Evolutionary conservation across 2,888 invertebrate species (phyloP), one percentile per base, ranked within the genome.

Genomic region (Podotricha telesiphe): DNA sequence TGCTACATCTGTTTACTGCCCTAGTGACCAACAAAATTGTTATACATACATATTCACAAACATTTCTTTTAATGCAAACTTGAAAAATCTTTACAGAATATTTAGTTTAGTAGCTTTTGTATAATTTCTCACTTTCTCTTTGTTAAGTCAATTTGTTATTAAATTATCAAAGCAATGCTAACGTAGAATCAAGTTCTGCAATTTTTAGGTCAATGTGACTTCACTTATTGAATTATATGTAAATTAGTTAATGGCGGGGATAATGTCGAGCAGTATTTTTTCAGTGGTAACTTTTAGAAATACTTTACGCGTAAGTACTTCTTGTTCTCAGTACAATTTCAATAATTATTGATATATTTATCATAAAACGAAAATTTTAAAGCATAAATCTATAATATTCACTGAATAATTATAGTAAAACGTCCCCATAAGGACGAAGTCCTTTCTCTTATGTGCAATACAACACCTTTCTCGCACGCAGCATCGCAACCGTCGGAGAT

Each of bases 1-100:
- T 45, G 79, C 78, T 80, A 81, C 80, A 79, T 82, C 83, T 82
- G 84, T 84, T 85, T 83, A 81, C 83, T 87, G 88, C 77, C 85
- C 89, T 82, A 89, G 82, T 90, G 84, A 82, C 88, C 88, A 84
- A 88, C 82, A 82, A 84, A 86, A 80, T 80, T 82, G 80, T 75
- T 79, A 77, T 79, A 65, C 63, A 77, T 75, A 61, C 47, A 34
- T 48, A 61, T 47, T 28, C 28, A 69, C 71, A 74, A 72, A 69
- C 62, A 59, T 62, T 72, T 71, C 22, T 45, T 63, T 63, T 59
- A 28, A 48, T 47, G 48, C 13, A 59, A 53, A 53, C 61, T 40
- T 47, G n/a, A 37, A 58, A 53, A 53, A 47, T n/a, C 34, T n/a
- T 37, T 65, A 20, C 45, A 17, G 45, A 59, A 59, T 28, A 59